Evolutionary conservation across 2,113 vertebrate genomes (phyloP).

Genomic region (Sprattus sprattus): DNA sequence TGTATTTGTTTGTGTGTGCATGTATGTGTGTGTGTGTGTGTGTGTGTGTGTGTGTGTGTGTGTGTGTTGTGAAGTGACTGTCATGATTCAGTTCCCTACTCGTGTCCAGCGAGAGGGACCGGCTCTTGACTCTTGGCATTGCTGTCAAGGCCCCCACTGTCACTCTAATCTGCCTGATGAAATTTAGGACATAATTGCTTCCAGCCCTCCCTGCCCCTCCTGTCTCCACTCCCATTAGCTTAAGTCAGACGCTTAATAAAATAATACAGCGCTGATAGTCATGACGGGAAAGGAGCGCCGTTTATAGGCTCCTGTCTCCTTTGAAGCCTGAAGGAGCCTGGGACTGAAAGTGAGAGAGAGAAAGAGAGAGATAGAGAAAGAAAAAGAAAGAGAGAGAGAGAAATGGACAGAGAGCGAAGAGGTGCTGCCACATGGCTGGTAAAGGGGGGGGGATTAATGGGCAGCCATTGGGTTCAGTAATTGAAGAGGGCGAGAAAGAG

Average conservation of each 20-base stretch:
- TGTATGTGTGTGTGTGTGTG: not conserved
- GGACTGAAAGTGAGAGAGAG: conserved; percentile 8
- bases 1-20: not conserved
- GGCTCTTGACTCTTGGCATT: not conserved
- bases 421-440: conserved; percentile 13
- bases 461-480: conserved; percentile 7
- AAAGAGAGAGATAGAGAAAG: not conserved
- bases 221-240: conserved; percentile 30
- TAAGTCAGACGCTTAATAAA: conserved; percentile 10
- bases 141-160: not conserved
- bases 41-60: not conserved
- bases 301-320: conserved; percentile 15
- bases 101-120: not conserved
- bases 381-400: not conserved
- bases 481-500: conserved; percentile 1
- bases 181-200: conserved; percentile 47
- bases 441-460: not conserved
- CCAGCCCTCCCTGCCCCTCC: conserved; percentile 21
- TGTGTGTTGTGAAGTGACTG: too few relatives aligned
- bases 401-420: conserved; percentile 19
- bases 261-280: conserved; percentile 7
- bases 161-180: conserved; percentile 37
- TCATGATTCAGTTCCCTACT: too few relatives aligned
- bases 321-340: conserved; percentile 11
- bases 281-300: not conserved